phyloP scores from a whole-genome alignment of 2,113 vertebrate genomes.

The Pandion haliaetus region DNA sequence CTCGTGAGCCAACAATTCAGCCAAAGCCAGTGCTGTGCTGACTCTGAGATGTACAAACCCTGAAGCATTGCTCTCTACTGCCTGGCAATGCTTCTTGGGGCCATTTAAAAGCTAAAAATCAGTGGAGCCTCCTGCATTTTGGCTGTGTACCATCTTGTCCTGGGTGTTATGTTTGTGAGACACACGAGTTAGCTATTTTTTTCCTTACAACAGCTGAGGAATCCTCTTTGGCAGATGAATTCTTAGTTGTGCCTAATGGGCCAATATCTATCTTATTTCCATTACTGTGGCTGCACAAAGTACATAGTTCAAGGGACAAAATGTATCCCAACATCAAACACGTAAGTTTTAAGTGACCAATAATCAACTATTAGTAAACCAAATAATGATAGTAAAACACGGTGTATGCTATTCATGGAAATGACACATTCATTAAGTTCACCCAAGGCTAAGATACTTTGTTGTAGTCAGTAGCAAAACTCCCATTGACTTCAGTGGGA shows the following conservation, averaged over 20 bases:
- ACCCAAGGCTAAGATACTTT: background rate
- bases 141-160: background rate
- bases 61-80: background rate
- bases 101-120: background rate
- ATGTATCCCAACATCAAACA: background rate
- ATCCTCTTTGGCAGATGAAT: background rate
- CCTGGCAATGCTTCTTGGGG: background rate
- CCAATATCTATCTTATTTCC: background rate
- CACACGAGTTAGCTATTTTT: background rate
- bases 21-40: background rate
- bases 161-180: fast-evolving
- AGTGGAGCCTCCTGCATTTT: background rate
- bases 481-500: background rate
- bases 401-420: background rate
- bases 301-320: background rate
- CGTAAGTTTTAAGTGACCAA: background rate
- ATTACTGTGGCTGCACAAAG: background rate
- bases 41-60: background rate
- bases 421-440: background rate
- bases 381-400: background rate
- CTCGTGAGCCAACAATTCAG: background rate
- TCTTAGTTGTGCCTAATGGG: background rate
- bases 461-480: background rate
- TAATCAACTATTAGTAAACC: background rate
- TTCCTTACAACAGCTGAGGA: background rate